These are phyloP conservation scores for Emydura subglobosa DNA, from an alignment of 2,113 vertebrate species.

Conservation along the genomic window DNA sequence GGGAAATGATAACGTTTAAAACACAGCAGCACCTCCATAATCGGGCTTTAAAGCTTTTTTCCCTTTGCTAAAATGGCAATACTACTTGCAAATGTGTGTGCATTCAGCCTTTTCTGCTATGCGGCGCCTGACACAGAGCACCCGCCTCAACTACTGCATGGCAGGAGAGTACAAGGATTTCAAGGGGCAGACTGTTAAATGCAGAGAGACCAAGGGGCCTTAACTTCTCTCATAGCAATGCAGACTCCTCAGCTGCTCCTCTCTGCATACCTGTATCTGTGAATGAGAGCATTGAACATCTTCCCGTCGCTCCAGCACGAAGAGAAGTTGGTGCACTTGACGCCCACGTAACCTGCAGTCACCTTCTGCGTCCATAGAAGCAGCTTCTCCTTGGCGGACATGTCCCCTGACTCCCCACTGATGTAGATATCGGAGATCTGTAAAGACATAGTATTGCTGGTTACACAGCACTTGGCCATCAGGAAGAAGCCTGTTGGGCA, in stretches of 20 bases:
- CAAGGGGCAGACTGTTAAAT: neutral
- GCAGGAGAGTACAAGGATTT: neutral
- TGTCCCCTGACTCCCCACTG: conserved; percentile 94
- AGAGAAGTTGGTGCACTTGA: conserved; percentile 97
- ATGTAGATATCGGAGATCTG: conserved; percentile 99
- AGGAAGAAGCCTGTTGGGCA: neutral
- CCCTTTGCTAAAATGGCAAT: neutral
- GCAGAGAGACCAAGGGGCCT: neutral
- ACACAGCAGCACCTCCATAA: neutral
- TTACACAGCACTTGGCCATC: neutral
- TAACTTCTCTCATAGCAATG: neutral
- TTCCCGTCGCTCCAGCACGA: conserved; percentile 96
- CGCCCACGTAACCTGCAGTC: conserved; percentile 90
- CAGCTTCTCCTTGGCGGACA: conserved; percentile 98
- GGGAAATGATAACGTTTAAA: neutral
- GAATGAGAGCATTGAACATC: conserved; percentile 99
- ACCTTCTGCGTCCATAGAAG: conserved; percentile 96
- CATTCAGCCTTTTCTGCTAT: neutral
- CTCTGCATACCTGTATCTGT: conserved; percentile 91
- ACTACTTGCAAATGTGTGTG: neutral
- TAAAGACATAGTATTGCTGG: neutral
- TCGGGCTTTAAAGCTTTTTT: neutral
- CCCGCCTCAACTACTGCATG: neutral
- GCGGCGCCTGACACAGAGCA: accelerated
- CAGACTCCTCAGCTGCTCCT: accelerated